These are phyloP conservation scores for Sebastes fasciatus DNA, from an alignment of 2,113 vertebrate genomes.

Conservation along the genomic window DNA sequence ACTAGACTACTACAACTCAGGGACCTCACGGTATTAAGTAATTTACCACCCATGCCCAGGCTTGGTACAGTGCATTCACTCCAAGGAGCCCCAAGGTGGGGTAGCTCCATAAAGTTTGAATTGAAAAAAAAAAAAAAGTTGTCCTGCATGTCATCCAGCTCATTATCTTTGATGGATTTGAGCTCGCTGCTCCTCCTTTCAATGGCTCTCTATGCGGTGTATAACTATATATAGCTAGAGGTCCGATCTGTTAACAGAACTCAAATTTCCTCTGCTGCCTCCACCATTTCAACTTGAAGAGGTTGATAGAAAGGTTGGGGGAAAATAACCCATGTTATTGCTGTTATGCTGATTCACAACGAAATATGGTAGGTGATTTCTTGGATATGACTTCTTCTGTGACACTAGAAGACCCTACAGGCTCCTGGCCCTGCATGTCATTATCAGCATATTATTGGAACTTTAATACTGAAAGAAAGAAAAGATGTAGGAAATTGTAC, in stretches of 20 bases:
- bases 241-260: background rate
- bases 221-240: background rate
- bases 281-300: background rate
- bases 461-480: background rate
- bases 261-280: background rate
- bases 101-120: background rate
- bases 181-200: background rate
- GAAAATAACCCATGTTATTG: background rate
- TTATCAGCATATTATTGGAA: background rate
- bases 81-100: background rate
- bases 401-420: background rate
- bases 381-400: background rate
- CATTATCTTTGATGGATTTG: slow-evolving; percentile 36
- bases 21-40: background rate
- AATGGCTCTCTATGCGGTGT: background rate
- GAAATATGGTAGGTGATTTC: background rate
- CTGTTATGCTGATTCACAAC: too few relatives aligned
- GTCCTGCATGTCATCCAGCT: slow-evolving; percentile 11
- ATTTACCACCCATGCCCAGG: too few relatives aligned
- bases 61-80: background rate
- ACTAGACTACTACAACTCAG: background rate
- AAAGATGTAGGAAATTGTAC: background rate
- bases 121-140: background rate
- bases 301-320: background rate
- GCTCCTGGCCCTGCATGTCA: background rate